Base-by-base conservation (phyloP, 2,888 invertebrate species). In the Linnaemya vulpina region DNA sequence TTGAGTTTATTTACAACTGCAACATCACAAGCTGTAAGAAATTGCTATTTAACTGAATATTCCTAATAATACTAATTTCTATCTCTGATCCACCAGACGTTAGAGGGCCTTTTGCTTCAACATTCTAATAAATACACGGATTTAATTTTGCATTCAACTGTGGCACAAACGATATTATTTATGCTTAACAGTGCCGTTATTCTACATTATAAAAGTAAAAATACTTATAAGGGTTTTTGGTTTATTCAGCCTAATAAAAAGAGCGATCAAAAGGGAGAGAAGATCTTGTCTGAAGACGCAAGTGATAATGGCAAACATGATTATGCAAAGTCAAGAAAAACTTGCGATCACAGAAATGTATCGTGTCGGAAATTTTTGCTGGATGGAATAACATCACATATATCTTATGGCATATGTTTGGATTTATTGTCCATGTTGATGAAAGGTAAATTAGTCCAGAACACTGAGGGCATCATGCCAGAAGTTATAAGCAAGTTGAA, bases 171-270 rank as follows among this genome's bases (percentile, higher is more conserved):
- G 3, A 22, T 89, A 22, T 10, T 91, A 15, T 91, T 91, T 77
- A 91, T 91, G 91, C 25, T 85, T 20, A 88, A 87, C 79, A 91
- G 91, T 53, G 79, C 88, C 1, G 35, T 90, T 13, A 87, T 91
- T 17, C 70, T 91, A 49, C 87, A 90, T 55, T 87, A 87, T 46
- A 87, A 88, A 20, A 88, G 86, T 13, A 82, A 67, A 0, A 55
- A 84, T 15, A 79, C 84, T 46, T 86, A 88, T 30, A 88, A 87
- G 22, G 88, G 88, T 4, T 89, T 90, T 71, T 91, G 91, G 91
- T 88, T 90, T 40, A 84, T 90, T 10, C 76, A 87, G 10, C 88
- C 89, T 3, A 58, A 79, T 74, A 75, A 62, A 35, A 58, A 30
- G 5, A 4, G 43, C 10, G 40, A 30, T 8, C n/a, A 2, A 4